Conservation (phyloP, 2,888 invertebrate species). For the Agrotis exclamationis region DNA sequence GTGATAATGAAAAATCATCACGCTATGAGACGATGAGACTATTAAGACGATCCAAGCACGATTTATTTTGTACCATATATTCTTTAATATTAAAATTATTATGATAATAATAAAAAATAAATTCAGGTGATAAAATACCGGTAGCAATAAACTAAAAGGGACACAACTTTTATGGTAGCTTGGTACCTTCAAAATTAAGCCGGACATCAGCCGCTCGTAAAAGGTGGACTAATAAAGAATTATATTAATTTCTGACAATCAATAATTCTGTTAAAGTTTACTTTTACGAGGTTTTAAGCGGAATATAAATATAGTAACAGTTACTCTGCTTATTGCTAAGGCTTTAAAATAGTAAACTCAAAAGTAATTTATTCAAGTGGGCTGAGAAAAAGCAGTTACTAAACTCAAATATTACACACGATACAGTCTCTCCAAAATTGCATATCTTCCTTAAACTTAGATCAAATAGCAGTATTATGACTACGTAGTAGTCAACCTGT, state of each 20-base stretch:
- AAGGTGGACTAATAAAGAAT: constrained; percentile 46
- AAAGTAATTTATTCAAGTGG: background rate
- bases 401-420: no score
- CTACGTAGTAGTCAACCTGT: no score
- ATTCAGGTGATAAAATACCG: constrained; percentile 46
- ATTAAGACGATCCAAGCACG: no score
- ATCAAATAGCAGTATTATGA: background rate
- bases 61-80: background rate
- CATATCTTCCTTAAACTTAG: background rate
- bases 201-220: constrained; percentile 51
- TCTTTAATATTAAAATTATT: constrained; percentile 13
- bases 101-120: constrained; percentile 31
- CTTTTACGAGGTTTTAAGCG: constrained; percentile 26
- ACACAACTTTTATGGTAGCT: constrained; percentile 47
- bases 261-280: constrained; percentile 30
- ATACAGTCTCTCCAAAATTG: no score
- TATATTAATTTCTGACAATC: constrained; percentile 44
- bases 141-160: constrained; percentile 47
- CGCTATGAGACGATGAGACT: no score
- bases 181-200: constrained; percentile 48
- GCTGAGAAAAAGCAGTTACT: no score
- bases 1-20: no score
- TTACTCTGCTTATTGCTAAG: background rate
- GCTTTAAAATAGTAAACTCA: background rate
- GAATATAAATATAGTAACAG: constrained; percentile 16